phyloP scores from a whole-genome alignment of 1,140 invertebrate species.

The Tenebrio molitor region DNA sequence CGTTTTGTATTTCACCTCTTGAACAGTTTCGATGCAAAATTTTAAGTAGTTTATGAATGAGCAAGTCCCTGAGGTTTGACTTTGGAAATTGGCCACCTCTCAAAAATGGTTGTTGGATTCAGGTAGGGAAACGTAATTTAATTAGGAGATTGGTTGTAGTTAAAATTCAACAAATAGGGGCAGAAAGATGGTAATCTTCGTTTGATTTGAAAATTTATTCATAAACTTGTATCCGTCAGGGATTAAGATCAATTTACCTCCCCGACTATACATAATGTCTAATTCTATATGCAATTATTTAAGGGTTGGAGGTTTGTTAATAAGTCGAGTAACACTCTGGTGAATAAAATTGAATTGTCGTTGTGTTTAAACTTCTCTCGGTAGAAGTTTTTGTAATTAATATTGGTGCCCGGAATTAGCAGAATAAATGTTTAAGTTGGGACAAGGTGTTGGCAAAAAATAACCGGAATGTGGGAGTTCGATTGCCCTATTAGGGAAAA shows the following conservation, averaged over 20 bases:
- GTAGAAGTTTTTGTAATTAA: no score
- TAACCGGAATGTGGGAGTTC: conserved; percentile 49
- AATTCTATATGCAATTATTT: conserved; percentile 41
- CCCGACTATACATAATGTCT: conserved; percentile 21
- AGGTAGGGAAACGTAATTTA: conserved; percentile 18
- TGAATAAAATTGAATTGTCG: neutral
- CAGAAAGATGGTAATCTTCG: conserved; percentile 29
- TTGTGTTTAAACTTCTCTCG: no score
- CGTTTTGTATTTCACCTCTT: no score
- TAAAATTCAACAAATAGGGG: conserved; percentile 27
- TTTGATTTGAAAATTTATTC: conserved; percentile 44
- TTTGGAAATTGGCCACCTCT: conserved; percentile 2
- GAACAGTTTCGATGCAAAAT: no score
- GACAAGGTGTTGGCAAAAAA: conserved; percentile 41
- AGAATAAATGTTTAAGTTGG: conserved; percentile 11
- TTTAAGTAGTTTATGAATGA: neutral
- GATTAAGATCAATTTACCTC: conserved; percentile 32
- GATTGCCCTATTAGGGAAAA: conserved; percentile 45
- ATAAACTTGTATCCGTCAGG: conserved; percentile 41
- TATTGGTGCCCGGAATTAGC: no score
- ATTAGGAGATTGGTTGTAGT: conserved; percentile 10
- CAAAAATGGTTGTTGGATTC: conserved; percentile 8
- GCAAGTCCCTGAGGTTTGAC: neutral
- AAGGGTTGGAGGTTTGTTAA: conserved; percentile 33
- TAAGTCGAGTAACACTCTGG: conserved; percentile 9